A percentile compares a stretch with the other conserved stretches of the same genome.
Evolutionary conservation across 2,113 vertebrate genomes (phyloP).

Genomic region (Pionites leucogaster): DNA sequence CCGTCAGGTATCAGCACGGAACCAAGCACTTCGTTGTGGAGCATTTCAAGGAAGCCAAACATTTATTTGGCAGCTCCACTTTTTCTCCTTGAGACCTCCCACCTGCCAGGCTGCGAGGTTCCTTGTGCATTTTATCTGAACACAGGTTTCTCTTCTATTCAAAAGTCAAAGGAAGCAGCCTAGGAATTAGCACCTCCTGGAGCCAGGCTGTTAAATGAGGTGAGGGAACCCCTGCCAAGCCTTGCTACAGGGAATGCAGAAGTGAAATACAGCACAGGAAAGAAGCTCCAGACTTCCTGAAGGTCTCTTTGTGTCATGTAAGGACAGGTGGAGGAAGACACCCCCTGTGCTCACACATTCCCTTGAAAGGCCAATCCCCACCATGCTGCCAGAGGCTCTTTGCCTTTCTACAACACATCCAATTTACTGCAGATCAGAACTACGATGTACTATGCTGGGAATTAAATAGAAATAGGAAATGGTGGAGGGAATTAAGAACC

Average conservation of each 20-base stretch:
- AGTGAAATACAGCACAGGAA: neutral
- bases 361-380: neutral
- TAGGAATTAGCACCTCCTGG: neutral
- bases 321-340: neutral
- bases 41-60: neutral
- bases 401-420: neutral
- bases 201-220: neutral
- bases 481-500: neutral
- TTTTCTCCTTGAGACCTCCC: neutral
- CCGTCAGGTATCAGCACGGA: neutral
- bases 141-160: neutral
- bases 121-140: neutral
- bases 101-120: neutral
- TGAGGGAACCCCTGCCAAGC: neutral
- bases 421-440: neutral
- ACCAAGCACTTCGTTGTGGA: neutral
- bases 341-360: neutral
- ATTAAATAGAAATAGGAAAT: neutral
- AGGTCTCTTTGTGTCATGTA: neutral
- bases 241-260: neutral
- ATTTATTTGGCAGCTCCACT: neutral
- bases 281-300: neutral
- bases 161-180: neutral
- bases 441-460: neutral
- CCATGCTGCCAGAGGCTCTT: neutral